Evolutionary conservation across 2,888 invertebrate genomes (phyloP), one percentile per base, ranked within the genome.

Genomic region (Heliconius ethilla): DNA sequence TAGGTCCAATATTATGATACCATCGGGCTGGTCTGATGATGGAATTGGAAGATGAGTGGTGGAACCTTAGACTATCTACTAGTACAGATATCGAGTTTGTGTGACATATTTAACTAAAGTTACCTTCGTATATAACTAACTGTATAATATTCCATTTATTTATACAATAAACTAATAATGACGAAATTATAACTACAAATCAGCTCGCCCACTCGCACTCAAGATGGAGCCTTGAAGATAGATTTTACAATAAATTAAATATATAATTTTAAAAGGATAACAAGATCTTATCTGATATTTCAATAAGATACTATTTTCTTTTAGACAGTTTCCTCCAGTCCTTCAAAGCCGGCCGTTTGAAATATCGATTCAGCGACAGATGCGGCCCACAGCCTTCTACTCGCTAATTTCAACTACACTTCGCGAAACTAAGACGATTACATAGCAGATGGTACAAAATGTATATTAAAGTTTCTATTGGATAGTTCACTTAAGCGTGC

Each of bases 331-430:
- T 76, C 81, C 67, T 72, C 62, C 79, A 80, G 81, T 82, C 80
- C 81, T 78, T 81, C 77, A 81, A 81, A 75, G 70, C 75, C 45
- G 75, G 74, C 80, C 79, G 75, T 79, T 82, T 77, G 81, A 80
- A 79, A 79, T 82, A 82, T 82, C 81, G 80, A 81, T 83, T 80
- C 81, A 77, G 79, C 81, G 82, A 81, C 84, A 84, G 84, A 84
- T 84, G 84, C 80, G 82, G 77, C 82, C 82, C 84, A 82, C 82
- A 80, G 81, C 82, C 83, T 82, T 82, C 82, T 76, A 81, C 81
- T 84, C 81, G 83, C 84, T 84, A 84, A 84, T 84, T 84, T 83
- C 82, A 81, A 81, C 81, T 82, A 80, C 81, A 81, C 81, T 82
- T 81, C 81, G 78, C 82, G 81, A 81, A 84, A 83, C 84, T 83